phyloP scores from a whole-genome alignment of 2,797 vertebrate species.

The Delichon dasypus region DNA sequence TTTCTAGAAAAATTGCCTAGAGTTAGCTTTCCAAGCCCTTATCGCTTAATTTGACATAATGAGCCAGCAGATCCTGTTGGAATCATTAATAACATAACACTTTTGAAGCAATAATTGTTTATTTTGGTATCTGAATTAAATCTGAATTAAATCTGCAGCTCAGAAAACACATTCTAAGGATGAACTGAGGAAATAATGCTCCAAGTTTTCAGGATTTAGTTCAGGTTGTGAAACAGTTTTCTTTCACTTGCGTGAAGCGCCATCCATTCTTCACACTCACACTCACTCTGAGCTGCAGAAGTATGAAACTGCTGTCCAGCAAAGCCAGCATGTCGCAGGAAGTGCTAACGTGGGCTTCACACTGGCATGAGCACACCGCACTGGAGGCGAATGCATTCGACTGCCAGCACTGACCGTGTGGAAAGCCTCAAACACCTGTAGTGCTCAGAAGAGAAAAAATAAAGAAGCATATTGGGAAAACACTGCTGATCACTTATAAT shows the following conservation, averaged over 20 bases:
- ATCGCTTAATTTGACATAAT: conserved; percentile 2
- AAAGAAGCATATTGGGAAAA: not conserved
- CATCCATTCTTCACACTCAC: not conserved
- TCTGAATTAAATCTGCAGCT: not conserved
- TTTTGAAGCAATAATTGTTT: not conserved
- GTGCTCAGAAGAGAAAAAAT: not conserved
- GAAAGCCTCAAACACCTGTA: not conserved
- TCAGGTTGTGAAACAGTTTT: not conserved
- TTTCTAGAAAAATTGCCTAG: conserved; percentile 11
- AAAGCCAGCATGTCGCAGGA: rapidly evolving
- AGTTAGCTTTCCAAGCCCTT: not conserved
- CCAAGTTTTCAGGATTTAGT: not conserved
- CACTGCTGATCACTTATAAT: not conserved
- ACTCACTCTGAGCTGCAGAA: not conserved
- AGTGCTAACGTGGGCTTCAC: rapidly evolving
- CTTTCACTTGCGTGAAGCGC: not conserved
- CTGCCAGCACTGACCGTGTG: not conserved
- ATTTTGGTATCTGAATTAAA: not conserved
- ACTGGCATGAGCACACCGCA: not conserved
- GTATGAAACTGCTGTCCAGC: not conserved
- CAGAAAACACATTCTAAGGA: not conserved
- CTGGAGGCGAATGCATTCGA: not conserved
- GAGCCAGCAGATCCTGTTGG: not conserved
- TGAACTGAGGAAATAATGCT: not conserved
- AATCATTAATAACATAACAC: not conserved